These are phyloP conservation scores for Glareola pratincola DNA, from an alignment of 2,113 vertebrate genomes.

Conservation along the genomic window DNA sequence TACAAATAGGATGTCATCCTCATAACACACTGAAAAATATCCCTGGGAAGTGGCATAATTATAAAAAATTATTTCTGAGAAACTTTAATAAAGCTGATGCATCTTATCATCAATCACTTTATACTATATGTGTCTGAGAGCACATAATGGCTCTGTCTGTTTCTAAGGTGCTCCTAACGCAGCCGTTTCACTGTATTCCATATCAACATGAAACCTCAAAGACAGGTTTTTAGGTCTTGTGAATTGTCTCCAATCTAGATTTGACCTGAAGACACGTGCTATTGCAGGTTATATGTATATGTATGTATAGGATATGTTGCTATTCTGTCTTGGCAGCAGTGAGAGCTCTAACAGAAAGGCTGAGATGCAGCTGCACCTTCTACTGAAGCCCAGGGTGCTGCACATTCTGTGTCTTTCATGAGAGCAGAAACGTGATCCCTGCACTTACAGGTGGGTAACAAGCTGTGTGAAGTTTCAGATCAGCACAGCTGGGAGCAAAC, in stretches of 20 bases:
- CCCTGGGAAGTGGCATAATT: neutral
- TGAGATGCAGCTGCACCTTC: neutral
- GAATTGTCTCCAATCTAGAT: neutral
- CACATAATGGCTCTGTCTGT: neutral
- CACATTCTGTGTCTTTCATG: neutral
- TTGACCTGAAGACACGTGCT: neutral
- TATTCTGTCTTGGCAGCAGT: neutral
- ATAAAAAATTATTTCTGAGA: neutral
- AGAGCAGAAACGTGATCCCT: neutral
- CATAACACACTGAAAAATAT: neutral
- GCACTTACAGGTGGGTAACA: neutral
- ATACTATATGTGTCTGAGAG: neutral
- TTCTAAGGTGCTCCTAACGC: neutral
- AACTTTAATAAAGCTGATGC: neutral
- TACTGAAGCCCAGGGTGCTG: neutral
- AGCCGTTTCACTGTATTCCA: neutral
- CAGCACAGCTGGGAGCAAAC: slow-evolving; percentile 17
- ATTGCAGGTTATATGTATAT: neutral
- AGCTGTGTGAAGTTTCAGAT: neutral
- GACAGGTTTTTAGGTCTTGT: neutral
- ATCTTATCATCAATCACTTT: neutral
- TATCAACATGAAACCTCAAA: neutral
- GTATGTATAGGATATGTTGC: neutral
- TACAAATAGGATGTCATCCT: neutral
- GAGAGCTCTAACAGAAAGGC: neutral